Base-by-base conservation (phyloP, 2,113 vertebrate species). In the Oreotragus oreotragus region DNA sequence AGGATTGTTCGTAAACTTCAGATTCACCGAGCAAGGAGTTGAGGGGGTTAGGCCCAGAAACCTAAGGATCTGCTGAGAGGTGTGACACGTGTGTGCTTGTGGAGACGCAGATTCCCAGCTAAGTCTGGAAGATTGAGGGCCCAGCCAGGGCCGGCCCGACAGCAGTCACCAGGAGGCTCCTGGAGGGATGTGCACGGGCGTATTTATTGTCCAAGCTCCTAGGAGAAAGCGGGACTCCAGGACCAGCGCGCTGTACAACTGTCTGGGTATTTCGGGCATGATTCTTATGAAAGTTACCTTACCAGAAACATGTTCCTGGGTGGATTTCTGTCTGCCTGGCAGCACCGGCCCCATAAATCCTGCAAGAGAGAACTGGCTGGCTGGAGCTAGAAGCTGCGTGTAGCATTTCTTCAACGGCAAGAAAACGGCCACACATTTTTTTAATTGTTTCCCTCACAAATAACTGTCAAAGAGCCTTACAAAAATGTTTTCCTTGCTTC, bases 401-500 rank as follows among this genome's bases (percentile, higher is more conserved):
- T 88, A 97, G 91, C 98, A 94, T 98, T 98, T 98, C 98, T 98
- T 92, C 90, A 95, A 95, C 83, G 97, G 97, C 95, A 92, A 97
- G 98, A 98, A 98, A 99, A 98, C 93, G 93, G 96, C 86, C 95
- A 93, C 94, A 98, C 77, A 58, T 98, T 98, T 98, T 98, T 98
- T 98, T 97, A 98, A 98, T 98, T 98, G 98, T 99, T 98, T 98
- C 96, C 89, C 98, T 98, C 1, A 2, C 92, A 98, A 98, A 98
- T 98, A 97, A 98, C 98, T 99, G 97, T 98, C 97, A 98, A 98
- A 96, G 88, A 98, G 96, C 13, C 98, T 97, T 98, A 97, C 95
- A 97, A 98, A 98, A 98, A 98, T 98, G 98, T 99, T 99, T 99
- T 98, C 97, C 97, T 98, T 98, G 88, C 98, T 98, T 97, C 81